Evolutionary conservation across 2,113 vertebrate species (phyloP).

Genomic region (Platichthys flesus): DNA sequence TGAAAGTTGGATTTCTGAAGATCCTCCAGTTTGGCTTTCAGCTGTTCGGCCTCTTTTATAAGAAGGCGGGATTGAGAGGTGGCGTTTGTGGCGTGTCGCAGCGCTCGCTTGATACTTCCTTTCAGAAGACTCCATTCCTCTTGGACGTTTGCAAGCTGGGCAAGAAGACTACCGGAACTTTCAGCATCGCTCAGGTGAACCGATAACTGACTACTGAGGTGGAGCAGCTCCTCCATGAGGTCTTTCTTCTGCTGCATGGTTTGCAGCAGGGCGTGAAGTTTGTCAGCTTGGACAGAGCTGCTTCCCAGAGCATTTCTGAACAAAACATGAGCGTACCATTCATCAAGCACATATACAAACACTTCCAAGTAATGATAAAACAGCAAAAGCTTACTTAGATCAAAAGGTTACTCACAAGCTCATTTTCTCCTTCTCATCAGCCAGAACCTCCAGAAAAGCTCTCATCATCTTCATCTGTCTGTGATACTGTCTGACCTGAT

Average conservation of each 20-base stretch:
- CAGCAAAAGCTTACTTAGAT: no score
- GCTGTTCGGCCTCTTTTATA: constrained; percentile 70
- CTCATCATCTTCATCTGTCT: constrained; percentile 73
- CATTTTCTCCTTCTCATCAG: constrained; percentile 82
- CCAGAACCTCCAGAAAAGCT: constrained; percentile 79
- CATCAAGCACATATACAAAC: not conserved
- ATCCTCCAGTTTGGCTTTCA: constrained; percentile 78
- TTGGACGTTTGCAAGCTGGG: constrained; percentile 85
- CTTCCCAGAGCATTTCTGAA: constrained; percentile 82
- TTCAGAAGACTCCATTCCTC: constrained; percentile 85
- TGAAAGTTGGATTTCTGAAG: constrained; percentile 63
- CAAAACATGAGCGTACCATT: constrained; percentile 1
- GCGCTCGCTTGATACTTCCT: constrained; percentile 79
- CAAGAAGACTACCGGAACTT: constrained; percentile 82
- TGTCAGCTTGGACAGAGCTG: constrained; percentile 79
- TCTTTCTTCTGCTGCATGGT: constrained; percentile 79
- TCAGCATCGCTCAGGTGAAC: constrained; percentile 81
- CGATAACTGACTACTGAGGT: constrained; percentile 80
- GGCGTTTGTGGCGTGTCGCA: constrained; percentile 76
- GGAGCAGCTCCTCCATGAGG: constrained; percentile 78
- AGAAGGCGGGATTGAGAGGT: constrained; percentile 77
- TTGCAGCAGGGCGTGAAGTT: constrained; percentile 80
- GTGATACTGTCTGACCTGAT: constrained; percentile 84
- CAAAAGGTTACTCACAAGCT: constrained; percentile 85
- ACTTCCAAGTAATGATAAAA: no score